phyloP scores from a whole-genome alignment of 1,140 invertebrate genomes.

The Neuroterus valhalla region DNA sequence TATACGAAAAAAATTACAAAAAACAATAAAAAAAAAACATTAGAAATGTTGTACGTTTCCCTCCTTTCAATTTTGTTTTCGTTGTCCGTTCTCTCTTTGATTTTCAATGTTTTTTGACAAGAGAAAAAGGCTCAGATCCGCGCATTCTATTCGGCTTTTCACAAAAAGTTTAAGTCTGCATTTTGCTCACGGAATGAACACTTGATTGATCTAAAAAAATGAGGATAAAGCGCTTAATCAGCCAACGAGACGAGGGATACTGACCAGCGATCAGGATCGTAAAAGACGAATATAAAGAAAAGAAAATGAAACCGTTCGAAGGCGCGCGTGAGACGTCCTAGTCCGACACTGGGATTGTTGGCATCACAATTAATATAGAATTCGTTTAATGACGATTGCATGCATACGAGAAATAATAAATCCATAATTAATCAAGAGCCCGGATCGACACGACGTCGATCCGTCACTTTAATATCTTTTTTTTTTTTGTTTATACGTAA shows the following conservation, averaged over 20 bases:
- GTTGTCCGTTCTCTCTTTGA: neutral
- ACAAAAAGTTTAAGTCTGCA: neutral
- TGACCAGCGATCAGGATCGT: conserved; percentile 43
- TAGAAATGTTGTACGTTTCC: too few relatives aligned
- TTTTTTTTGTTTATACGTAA: conserved; percentile 50
- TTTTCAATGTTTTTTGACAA: neutral
- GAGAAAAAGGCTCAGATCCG: neutral
- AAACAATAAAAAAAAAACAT: neutral
- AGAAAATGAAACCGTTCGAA: conserved; percentile 33
- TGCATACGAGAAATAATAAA: conserved; percentile 57
- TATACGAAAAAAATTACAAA: conserved; percentile 5
- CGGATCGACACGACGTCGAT: conserved; percentile 61
- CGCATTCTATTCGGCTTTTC: conserved; percentile 26
- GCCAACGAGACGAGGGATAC: conserved; percentile 29
- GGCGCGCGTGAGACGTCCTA: conserved; percentile 46
- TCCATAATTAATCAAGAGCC: conserved; percentile 52
- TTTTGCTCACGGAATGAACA: neutral
- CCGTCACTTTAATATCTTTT: conserved; percentile 52
- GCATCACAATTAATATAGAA: conserved; percentile 42
- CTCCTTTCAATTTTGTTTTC: too few relatives aligned
- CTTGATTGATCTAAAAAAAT: neutral
- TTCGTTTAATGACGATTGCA: conserved; percentile 57
- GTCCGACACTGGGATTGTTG: conserved; percentile 42
- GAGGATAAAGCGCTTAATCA: conserved; percentile 18
- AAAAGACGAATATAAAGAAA: conserved; percentile 41